Evolutionary conservation across 2,888 invertebrate species (phyloP).

Genomic region (Petrolisthes manimaculis): DNA sequence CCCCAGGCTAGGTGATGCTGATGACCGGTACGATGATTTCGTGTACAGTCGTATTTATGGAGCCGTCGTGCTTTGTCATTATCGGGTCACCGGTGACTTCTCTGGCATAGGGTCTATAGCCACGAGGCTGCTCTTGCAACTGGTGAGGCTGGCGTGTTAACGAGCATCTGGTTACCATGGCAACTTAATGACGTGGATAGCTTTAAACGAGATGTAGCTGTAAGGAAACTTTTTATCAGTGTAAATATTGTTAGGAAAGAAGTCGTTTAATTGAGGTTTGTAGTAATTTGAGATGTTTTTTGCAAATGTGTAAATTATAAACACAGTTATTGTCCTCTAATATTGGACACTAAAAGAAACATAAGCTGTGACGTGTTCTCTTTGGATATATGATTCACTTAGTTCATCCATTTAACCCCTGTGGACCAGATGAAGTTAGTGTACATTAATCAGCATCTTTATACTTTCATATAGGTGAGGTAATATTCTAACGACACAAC

Average conservation of each 20-base stretch:
- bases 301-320: constrained; percentile 16
- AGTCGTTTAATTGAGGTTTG: constrained; percentile 35
- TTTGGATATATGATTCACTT: constrained; percentile 14
- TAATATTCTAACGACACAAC: constrained; percentile 14
- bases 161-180: not conserved
- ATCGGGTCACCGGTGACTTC: no score
- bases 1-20: no score
- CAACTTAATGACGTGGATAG: constrained; percentile 44
- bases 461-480: constrained; percentile 51
- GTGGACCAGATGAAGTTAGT: constrained; percentile 46
- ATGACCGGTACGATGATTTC: no score
- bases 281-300: constrained; percentile 25
- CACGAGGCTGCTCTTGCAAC: not conserved
- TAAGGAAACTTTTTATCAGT: constrained; percentile 43
- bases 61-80: no score
- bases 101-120: not conserved
- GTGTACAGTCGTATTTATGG: no score
- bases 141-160: not conserved
- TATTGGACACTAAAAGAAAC: constrained; percentile 40
- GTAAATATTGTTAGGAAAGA: constrained; percentile 42
- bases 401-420: constrained; percentile 30
- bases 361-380: constrained; percentile 16
- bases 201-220: constrained; percentile 41
- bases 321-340: constrained; percentile 20
- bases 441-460: constrained; percentile 46